Conservation (phyloP, 2,888 invertebrate species). For the Epistrophe grossulariae region DNA sequence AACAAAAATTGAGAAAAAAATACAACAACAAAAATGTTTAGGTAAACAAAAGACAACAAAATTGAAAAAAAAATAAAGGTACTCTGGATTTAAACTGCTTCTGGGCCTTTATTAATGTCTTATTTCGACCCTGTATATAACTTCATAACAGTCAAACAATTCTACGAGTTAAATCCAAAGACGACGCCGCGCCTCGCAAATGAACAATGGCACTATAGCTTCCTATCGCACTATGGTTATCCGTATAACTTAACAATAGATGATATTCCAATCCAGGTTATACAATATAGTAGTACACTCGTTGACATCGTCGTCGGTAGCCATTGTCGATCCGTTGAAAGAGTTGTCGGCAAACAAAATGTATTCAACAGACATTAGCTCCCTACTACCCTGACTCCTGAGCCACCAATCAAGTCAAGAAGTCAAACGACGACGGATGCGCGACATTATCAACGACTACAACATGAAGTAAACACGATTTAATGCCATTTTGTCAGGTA, state of each 20-base stretch:
- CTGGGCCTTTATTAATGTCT: not conserved
- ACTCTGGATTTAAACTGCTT: not conserved
- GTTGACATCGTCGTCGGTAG: constrained; percentile 11
- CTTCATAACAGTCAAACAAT: constrained; percentile 5
- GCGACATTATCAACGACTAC: constrained; percentile 77
- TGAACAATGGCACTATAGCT: constrained; percentile 43
- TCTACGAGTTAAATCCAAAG: constrained; percentile 29
- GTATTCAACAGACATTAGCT: constrained; percentile 65
- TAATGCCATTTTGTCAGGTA: constrained; percentile 78
- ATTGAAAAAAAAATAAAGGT: not conserved
- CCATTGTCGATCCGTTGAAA: constrained; percentile 64
- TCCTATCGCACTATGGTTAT: constrained; percentile 44
- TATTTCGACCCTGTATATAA: not conserved
- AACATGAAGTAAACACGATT: constrained; percentile 77
- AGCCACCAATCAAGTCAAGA: constrained; percentile 71
- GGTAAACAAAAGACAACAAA: not conserved
- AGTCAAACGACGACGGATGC: constrained; percentile 70
- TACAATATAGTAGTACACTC: not conserved
- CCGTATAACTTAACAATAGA: constrained; percentile 57
- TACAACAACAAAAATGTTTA: too few relatives aligned
- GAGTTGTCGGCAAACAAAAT: constrained; percentile 61
- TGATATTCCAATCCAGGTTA: constrained; percentile 46
- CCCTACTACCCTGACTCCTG: constrained; percentile 45
- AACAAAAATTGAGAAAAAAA: too few relatives aligned
- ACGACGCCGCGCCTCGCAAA: constrained; percentile 48